Conservation (phyloP, 2,797 vertebrate species). For the Dryobates pubescens region DNA sequence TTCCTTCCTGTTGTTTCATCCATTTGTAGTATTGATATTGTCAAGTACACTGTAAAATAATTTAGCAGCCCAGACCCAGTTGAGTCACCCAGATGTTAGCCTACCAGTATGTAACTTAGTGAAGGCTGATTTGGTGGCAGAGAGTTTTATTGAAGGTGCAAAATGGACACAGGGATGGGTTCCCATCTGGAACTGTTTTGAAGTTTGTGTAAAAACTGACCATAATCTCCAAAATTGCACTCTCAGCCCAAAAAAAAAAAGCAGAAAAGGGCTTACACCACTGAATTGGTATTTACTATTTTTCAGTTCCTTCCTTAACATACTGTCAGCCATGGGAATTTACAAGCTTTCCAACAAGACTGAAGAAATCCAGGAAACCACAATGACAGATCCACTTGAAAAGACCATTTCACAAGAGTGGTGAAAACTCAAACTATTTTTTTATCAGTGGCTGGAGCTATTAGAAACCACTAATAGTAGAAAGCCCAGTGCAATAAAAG, state of each 20-base stretch:
- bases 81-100: conserved; percentile 1
- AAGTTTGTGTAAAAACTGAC: conserved; percentile 66
- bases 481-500: not conserved
- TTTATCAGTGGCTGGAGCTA: not conserved
- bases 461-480: conserved; percentile 4
- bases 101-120: not conserved
- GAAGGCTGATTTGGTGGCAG: not conserved
- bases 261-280: conserved; percentile 52
- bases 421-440: conserved; percentile 43
- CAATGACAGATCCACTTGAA: conserved; percentile 58
- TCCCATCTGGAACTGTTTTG: conserved; percentile 56
- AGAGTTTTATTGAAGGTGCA: conserved; percentile 40
- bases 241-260: conserved; percentile 48
- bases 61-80: conserved; percentile 3
- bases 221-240: conserved; percentile 58
- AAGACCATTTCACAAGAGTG: conserved; percentile 34
- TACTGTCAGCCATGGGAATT: conserved; percentile 68
- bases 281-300: conserved; percentile 63
- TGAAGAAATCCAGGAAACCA: conserved; percentile 71
- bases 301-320: conserved; percentile 58
- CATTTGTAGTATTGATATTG: conserved; percentile 11
- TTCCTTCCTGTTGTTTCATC: conserved; percentile 11
- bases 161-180: conserved; percentile 24
- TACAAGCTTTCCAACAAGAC: conserved; percentile 63
- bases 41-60: conserved; percentile 43